These are phyloP conservation scores for Ceraclea dissimilis DNA, from an alignment of 2,888 invertebrate genomes.

Conservation along the genomic window DNA sequence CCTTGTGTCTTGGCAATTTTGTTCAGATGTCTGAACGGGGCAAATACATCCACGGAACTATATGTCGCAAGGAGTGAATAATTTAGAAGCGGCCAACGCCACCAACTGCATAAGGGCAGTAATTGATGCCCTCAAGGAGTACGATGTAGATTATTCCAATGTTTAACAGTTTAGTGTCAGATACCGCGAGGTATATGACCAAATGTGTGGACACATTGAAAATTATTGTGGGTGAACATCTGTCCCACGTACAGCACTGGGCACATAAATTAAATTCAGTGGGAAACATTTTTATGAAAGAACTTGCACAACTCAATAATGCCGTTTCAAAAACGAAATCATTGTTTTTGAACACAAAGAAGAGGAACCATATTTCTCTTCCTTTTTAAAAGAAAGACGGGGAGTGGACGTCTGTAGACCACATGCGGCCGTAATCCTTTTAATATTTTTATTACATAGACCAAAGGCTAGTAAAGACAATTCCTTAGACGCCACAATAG, in stretches of 20 bases:
- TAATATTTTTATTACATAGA: no score
- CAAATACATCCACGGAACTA: neutral
- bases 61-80: conserved; percentile 6
- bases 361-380: conserved; percentile 2
- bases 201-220: conserved; percentile 7
- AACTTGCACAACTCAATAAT: conserved; percentile 7
- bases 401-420: no score
- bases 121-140: conserved; percentile 1
- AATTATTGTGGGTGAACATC: conserved; percentile 5
- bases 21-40: neutral
- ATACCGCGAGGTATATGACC: conserved; percentile 2
- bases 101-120: conserved; percentile 8
- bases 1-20: neutral
- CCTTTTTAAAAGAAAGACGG: conserved; percentile 1
- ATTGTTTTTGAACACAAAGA: conserved; percentile 2
- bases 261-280: conserved; percentile 7
- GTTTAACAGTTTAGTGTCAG: conserved; percentile 7
- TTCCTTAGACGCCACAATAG: no score
- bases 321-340: conserved; percentile 2
- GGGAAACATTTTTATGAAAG: conserved; percentile 2
- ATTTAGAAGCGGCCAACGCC: conserved; percentile 3
- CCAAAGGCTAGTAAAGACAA: no score
- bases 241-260: conserved; percentile 3
- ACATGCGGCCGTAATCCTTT: no score
- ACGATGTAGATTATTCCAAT: neutral